A percentile compares a stretch with the other conserved stretches of the same genome.
Conservation (phyloP, 2,888 invertebrate species). For the Tipula confusa region DNA sequence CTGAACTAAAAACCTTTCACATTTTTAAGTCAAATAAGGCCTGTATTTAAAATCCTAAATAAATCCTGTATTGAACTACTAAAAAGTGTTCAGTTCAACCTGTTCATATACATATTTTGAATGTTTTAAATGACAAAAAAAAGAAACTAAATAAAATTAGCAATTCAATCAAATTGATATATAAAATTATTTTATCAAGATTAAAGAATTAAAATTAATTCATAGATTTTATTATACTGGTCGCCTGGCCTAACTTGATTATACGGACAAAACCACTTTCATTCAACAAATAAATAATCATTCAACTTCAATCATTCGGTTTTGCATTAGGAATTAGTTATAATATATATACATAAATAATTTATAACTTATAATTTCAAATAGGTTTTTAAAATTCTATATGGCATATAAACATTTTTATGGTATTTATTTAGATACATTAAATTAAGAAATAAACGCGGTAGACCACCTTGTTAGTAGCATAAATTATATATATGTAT, state of each 20-base stretch:
- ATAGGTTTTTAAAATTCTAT: not conserved
- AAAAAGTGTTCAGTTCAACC: not conserved
- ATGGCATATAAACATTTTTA: not conserved
- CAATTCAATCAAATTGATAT: not conserved
- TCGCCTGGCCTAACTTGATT: not conserved
- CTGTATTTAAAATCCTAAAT: not conserved
- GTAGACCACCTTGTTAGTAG: not conserved
- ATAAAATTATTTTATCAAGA: not conserved
- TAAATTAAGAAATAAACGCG: slow-evolving; percentile 20
- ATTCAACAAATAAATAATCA: not conserved
- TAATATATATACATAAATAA: not conserved
- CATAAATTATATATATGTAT: slow-evolving; percentile 25
- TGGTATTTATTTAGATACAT: not conserved
- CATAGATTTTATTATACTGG: not conserved
- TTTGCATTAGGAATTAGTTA: not conserved
- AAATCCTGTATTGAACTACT: not conserved
- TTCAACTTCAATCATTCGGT: not conserved
- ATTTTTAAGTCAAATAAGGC: too few species aligned
- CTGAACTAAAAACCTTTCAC: too few species aligned
- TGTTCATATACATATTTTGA: not conserved
- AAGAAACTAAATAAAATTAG: not conserved
- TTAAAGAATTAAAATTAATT: not conserved
- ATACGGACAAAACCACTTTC: not conserved
- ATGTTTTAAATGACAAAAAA: too few species aligned
- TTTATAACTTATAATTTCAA: not conserved